A percentile compares a stretch with the other conserved stretches of the same genome.
Conservation (phyloP, 1,140 invertebrate species). For the Drosophila funebris region DNA sequence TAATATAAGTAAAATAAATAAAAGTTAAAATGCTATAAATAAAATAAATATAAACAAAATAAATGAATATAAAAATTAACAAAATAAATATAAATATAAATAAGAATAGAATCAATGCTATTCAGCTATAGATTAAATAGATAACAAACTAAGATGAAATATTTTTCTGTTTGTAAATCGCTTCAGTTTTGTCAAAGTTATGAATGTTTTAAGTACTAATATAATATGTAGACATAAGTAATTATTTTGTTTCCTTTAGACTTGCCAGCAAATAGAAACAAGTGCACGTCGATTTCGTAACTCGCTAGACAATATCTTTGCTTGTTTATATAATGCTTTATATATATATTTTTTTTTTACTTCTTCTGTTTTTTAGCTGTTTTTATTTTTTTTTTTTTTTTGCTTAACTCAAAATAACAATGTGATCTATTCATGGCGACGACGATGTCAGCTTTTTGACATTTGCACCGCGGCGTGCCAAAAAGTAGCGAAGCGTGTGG, state of each 20-base stretch:
- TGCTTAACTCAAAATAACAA: conserved; percentile 42
- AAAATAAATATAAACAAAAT: too few relatives aligned
- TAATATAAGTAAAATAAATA: too few relatives aligned
- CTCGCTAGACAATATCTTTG: conserved; percentile 25
- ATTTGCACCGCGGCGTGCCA: conserved; percentile 69
- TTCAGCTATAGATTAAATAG: too few relatives aligned
- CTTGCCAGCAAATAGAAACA: background rate
- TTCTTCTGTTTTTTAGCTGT: background rate
- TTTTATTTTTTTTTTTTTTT: background rate
- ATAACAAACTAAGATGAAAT: too few relatives aligned
- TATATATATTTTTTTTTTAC: background rate
- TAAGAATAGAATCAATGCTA: too few relatives aligned
- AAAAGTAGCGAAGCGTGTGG: conserved; percentile 78
- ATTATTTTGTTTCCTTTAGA: background rate
- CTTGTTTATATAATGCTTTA: conserved; percentile 28
- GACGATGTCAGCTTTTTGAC: conserved; percentile 67
- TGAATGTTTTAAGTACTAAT: background rate
- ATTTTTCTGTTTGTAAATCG: too few relatives aligned
- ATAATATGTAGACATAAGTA: background rate
- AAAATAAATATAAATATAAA: too few relatives aligned
- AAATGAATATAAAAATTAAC: too few relatives aligned
- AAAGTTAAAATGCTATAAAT: too few relatives aligned
- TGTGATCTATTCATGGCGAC: conserved; percentile 68
- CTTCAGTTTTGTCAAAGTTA: too few relatives aligned
- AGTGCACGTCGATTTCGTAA: background rate